Conservation (phyloP, 2,113 vertebrate genomes). For the human region DNA sequence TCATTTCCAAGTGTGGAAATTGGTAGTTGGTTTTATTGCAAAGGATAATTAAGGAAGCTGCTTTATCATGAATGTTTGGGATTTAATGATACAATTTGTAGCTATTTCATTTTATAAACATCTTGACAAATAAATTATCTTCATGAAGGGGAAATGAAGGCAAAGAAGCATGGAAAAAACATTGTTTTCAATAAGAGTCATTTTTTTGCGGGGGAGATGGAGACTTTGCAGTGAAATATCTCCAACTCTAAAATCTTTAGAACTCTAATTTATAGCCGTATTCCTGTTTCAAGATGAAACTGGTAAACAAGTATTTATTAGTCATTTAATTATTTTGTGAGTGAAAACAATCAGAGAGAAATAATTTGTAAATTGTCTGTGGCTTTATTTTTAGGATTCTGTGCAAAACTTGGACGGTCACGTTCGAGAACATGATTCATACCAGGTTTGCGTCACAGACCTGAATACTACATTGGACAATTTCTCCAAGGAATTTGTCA, state of each 20-base stretch:
- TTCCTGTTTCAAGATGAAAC: constrained; percentile 18
- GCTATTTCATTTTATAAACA: constrained; percentile 33
- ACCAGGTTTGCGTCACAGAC: constrained; percentile 70
- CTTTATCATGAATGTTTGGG: constrained; percentile 40
- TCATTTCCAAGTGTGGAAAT: constrained; percentile 25
- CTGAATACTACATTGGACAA: constrained; percentile 73
- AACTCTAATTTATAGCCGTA: not conserved
- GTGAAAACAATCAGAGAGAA: constrained; percentile 29
- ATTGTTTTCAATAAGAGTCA: not conserved
- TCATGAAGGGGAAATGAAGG: constrained; percentile 23
- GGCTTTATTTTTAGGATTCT: constrained; percentile 77
- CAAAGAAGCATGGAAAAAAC: not conserved
- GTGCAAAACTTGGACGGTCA: constrained; percentile 77
- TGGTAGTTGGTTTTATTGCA: constrained; percentile 15
- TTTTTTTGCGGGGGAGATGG: not conserved
- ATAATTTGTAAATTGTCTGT: not conserved
- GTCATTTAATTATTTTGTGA: constrained; percentile 9
- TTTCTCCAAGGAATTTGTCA: constrained; percentile 71
- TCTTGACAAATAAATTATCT: constrained; percentile 41
- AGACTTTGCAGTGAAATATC: not conserved
- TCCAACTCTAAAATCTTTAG: not conserved
- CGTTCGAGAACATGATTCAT: constrained; percentile 76
- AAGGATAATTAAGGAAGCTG: constrained; percentile 15
- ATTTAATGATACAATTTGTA: constrained; percentile 59
- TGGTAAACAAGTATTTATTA: not conserved